A percentile compares a stretch with the other conserved stretches of the same genome.
phyloP scores from a whole-genome alignment of 2,113 vertebrate species.

The Dromiciops gliroides region DNA sequence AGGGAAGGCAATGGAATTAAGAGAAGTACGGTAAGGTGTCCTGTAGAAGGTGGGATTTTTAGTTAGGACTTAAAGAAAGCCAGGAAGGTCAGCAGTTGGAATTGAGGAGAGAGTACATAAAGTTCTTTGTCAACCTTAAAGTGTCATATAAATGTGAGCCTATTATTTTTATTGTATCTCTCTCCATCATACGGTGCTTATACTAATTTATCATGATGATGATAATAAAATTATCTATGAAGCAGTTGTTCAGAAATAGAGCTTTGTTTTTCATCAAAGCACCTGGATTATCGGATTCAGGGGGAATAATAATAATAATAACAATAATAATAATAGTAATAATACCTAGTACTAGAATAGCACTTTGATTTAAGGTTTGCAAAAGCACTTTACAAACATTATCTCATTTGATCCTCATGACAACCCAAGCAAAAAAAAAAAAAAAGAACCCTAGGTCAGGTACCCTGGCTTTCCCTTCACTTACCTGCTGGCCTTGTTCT shows the following conservation, averaged over 20 bases:
- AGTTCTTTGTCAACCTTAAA: neutral
- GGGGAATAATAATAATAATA: neutral
- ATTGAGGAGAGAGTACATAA: neutral
- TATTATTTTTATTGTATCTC: neutral
- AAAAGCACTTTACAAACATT: neutral
- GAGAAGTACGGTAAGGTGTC: too few species aligned
- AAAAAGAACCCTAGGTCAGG: neutral
- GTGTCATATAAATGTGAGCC: neutral
- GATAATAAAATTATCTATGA: neutral
- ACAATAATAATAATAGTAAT: neutral
- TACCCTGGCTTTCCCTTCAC: conserved; percentile 21
- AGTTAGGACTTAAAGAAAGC: neutral
- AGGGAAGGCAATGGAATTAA: neutral
- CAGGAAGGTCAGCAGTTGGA: neutral
- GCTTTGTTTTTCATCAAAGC: neutral
- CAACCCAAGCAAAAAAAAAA: too few species aligned
- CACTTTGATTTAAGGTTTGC: neutral
- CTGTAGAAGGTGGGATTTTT: too few species aligned
- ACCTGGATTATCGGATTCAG: neutral
- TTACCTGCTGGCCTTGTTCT: conserved; percentile 95
- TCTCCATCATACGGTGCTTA: neutral
- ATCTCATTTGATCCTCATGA: neutral
- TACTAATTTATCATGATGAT: neutral
- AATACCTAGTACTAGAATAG: neutral
- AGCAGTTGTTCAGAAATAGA: neutral